These are phyloP conservation scores for Diadumene lineata DNA, from an alignment of 92 coral and sea anemone species.

Conservation along the genomic window DNA sequence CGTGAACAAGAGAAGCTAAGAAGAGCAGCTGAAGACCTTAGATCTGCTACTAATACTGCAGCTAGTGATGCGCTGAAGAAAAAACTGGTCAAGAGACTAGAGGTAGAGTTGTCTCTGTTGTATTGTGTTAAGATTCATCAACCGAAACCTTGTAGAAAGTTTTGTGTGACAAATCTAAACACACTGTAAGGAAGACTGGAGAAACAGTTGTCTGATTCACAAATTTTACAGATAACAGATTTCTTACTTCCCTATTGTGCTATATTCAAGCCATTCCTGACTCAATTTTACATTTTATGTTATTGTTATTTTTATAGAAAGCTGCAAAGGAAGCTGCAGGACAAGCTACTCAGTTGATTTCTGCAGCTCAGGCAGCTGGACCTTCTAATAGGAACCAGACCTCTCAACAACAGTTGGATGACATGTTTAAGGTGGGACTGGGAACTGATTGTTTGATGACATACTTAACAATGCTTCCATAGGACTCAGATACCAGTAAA, in stretches of 20 bases:
- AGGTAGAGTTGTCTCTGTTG: slow-evolving; percentile 57
- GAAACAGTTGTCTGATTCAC: no score
- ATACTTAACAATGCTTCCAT: no score
- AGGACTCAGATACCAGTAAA: no score
- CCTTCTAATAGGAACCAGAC: slow-evolving; percentile 95
- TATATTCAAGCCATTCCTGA: no score
- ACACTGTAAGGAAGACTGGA: no score
- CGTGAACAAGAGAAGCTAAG: slow-evolving; percentile 86
- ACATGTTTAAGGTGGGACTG: slow-evolving; percentile 58
- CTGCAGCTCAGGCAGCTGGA: slow-evolving; percentile 88
- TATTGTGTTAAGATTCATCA: not conserved
- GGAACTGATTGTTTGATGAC: not conserved
- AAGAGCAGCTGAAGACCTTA: slow-evolving; percentile 93
- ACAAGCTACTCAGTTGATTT: slow-evolving; percentile 93
- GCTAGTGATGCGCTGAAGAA: slow-evolving; percentile 96
- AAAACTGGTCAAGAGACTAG: slow-evolving; percentile 90
- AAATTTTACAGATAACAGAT: no score
- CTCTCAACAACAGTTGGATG: slow-evolving; percentile 89
- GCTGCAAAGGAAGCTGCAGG: slow-evolving; percentile 95
- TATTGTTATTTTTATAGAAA: no score
- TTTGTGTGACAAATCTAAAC: no score
- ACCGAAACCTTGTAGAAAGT: no score
- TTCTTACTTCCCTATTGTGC: no score
- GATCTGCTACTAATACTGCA: slow-evolving; percentile 94
- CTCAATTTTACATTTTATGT: no score